Evolutionary conservation across 2,888 invertebrate species (phyloP).

Genomic region (Xanthorhoe spadicearia): DNA sequence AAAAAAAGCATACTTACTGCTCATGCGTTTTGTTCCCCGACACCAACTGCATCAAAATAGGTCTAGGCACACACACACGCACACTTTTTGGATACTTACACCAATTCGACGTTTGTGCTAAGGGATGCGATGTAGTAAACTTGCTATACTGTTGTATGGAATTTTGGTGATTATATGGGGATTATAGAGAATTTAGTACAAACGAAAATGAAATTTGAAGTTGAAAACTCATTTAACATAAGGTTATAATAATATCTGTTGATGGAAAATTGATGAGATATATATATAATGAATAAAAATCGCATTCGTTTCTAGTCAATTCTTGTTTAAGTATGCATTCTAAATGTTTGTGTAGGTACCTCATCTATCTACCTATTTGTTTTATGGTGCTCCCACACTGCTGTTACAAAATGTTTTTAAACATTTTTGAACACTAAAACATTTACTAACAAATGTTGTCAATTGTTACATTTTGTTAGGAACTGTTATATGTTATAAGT

Average conservation of each 20-base stretch:
- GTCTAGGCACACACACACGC: conserved; percentile 58
- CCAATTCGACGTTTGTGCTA: conserved; percentile 74
- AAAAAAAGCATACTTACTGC: conserved; percentile 71
- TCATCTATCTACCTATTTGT: conserved; percentile 13
- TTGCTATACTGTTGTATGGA: not conserved
- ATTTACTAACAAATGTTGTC: too few relatives aligned
- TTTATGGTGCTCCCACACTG: too few relatives aligned
- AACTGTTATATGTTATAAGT: too few relatives aligned
- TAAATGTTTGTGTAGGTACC: not conserved
- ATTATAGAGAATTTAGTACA: not conserved
- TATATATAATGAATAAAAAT: not conserved
- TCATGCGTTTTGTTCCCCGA: conserved; percentile 69
- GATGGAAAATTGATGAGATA: not conserved
- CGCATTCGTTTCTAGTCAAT: conserved; percentile 13
- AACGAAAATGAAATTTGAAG: not conserved
- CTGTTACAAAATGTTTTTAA: too few relatives aligned
- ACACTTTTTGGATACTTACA: conserved; percentile 50
- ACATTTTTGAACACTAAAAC: too few relatives aligned
- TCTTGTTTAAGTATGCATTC: not conserved
- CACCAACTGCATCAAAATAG: conserved; percentile 69
- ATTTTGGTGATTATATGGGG: not conserved
- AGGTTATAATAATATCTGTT: not conserved
- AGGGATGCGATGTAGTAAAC: conserved; percentile 49
- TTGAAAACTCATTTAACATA: not conserved
- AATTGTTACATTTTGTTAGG: too few relatives aligned